These are phyloP conservation scores for Eupithecia abbreviata DNA, from an alignment of 2,888 invertebrate species.

Conservation along the genomic window DNA sequence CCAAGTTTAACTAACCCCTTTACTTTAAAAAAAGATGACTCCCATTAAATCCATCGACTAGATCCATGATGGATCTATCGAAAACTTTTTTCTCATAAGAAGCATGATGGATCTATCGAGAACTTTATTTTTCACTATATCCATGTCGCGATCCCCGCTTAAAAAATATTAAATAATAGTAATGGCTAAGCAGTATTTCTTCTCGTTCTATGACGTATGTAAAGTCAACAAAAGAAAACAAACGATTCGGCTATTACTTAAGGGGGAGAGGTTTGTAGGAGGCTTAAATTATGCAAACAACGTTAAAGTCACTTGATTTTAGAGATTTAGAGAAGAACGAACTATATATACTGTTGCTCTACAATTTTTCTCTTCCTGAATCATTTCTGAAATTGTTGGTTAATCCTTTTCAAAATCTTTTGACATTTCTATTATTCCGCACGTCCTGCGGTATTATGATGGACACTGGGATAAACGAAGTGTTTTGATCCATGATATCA, in stretches of 20 bases:
- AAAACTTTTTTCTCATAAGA: no score
- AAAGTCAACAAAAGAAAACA: not conserved
- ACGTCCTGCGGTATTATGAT: slow-evolving; percentile 9
- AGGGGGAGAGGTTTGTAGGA: not conserved
- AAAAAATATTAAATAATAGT: not conserved
- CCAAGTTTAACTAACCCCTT: not conserved
- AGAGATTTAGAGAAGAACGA: no score
- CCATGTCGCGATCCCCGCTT: no score
- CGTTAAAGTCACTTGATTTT: not conserved
- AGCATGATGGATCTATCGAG: no score
- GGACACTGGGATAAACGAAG: slow-evolving; percentile 1
- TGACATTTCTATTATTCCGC: slow-evolving; percentile 20
- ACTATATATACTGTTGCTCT: no score
- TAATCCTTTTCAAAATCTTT: slow-evolving; percentile 14
- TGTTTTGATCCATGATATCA: slow-evolving; percentile 2
- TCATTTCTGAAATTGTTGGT: slow-evolving; percentile 2
- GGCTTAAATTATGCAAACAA: not conserved
- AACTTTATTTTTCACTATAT: no score
- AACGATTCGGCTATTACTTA: not conserved
- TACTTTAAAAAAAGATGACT: not conserved
- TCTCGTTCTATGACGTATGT: not conserved
- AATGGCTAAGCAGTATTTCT: not conserved
- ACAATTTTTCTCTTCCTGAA: not conserved
- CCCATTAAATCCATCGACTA: no score
- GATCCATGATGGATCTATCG: no score